These are phyloP conservation scores for Corythucha ciliata DNA, from an alignment of 2,888 invertebrate genomes.

Conservation along the genomic window DNA sequence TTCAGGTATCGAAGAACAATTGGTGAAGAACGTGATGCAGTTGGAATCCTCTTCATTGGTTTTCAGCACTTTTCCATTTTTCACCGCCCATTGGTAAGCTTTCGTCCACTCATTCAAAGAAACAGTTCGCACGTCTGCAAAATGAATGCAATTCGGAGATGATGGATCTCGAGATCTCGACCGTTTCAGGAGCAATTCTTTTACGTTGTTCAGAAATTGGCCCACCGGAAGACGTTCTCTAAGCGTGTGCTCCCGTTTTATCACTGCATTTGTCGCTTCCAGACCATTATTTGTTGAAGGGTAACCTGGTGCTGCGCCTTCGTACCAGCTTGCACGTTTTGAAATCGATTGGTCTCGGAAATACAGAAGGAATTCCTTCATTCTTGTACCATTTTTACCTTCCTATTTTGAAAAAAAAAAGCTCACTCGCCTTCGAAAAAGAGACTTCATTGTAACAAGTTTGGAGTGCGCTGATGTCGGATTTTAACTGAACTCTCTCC, in stretches of 20 bases:
- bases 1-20: no score
- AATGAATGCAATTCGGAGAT: constrained; percentile 8
- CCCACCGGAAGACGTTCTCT: constrained; percentile 7
- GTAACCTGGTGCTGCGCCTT: constrained; percentile 2
- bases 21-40: not conserved
- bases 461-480: constrained; percentile 11
- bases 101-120: constrained; percentile 11
- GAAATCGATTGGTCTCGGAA: constrained; percentile 16
- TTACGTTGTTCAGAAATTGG: not conserved
- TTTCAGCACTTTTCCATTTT: constrained; percentile 4
- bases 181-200: constrained; percentile 8
- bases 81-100: not conserved
- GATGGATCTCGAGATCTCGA: constrained; percentile 5
- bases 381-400: constrained; percentile 14
- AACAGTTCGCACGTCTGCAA: not conserved
- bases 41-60: constrained; percentile 7
- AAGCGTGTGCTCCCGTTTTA: constrained; percentile 8
- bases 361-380: constrained; percentile 14
- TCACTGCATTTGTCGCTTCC: not conserved
- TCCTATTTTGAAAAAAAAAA: constrained; percentile 13
- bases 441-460: constrained; percentile 7
- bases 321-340: constrained; percentile 11
- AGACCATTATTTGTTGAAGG: constrained; percentile 11
- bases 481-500: constrained; percentile 10
- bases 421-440: constrained; percentile 11